Conservation (phyloP, 2,888 invertebrate species). For the Bruchidius siliquastri region DNA sequence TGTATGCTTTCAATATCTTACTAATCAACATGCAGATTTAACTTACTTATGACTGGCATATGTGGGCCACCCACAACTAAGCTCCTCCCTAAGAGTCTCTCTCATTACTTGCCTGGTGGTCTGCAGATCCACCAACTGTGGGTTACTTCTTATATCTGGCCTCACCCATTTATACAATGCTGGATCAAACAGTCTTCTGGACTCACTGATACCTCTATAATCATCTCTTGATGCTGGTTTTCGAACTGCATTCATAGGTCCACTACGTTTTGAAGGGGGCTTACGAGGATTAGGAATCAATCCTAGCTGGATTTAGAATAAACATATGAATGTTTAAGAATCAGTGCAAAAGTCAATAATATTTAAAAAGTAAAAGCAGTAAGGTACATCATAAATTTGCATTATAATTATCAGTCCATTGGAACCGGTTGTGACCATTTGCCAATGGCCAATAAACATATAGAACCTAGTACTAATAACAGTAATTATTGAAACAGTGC, state of each 20-base stretch:
- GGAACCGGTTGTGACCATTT: too few species aligned
- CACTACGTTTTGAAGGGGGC: neutral
- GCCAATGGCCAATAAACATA: too few species aligned
- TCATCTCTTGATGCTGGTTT: slow-evolving; percentile 38
- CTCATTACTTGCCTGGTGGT: slow-evolving; percentile 30
- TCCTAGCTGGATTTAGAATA: neutral
- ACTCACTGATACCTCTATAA: slow-evolving; percentile 17
- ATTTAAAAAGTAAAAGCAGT: too few species aligned
- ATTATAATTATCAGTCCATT: too few species aligned
- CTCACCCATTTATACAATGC: slow-evolving; percentile 34
- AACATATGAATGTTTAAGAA: neutral
- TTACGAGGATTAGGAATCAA: neutral
- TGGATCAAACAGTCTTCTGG: slow-evolving; percentile 22
- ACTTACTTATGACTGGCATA: slow-evolving; percentile 28
- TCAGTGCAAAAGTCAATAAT: too few species aligned
- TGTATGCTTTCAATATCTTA: too few species aligned
- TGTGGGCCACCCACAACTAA: slow-evolving; percentile 29
- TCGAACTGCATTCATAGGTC: slow-evolving; percentile 15
- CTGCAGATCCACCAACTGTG: slow-evolving; percentile 32
- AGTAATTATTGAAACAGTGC: too few species aligned
- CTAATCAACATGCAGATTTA: too few species aligned
- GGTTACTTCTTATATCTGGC: slow-evolving; percentile 23
- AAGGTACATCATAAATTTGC: too few species aligned
- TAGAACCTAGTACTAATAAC: too few species aligned
- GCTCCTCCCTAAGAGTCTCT: slow-evolving; percentile 28